Percentiles rank a stretch among this genome's conserved stretches.
These are phyloP conservation scores for Megaceryle maxima DNA, from an alignment of 2,113 vertebrate species.

Conservation along the genomic window DNA sequence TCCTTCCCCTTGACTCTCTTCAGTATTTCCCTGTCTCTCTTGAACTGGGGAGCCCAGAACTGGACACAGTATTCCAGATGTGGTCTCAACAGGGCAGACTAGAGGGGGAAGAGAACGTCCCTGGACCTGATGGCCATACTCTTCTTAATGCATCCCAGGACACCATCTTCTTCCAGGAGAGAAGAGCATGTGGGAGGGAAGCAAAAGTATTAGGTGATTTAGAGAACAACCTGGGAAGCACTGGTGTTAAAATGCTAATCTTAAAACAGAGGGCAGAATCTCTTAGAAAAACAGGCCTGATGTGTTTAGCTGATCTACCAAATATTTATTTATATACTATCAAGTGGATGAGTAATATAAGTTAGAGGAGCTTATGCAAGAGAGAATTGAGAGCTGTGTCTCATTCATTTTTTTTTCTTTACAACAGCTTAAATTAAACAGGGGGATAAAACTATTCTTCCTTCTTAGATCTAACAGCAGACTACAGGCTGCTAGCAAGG, in stretches of 20 bases:
- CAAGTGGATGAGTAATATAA: background rate
- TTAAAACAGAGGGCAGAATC: background rate
- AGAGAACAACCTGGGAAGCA: background rate
- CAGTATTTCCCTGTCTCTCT: too few species aligned
- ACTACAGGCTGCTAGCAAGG: background rate
- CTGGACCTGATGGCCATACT: too few species aligned
- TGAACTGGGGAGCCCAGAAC: too few species aligned
- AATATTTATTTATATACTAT: background rate
- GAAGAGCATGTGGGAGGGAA: background rate
- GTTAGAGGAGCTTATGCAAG: background rate
- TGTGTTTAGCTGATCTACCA: background rate
- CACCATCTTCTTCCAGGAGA: background rate
- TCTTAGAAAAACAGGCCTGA: background rate
- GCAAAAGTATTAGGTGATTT: background rate
- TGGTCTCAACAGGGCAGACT: too few species aligned
- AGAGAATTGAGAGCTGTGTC: background rate
- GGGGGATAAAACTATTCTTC: background rate
- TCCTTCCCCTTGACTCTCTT: too few species aligned
- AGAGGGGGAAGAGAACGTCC: too few species aligned
- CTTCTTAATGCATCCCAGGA: too few species aligned
- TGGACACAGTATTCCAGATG: too few species aligned
- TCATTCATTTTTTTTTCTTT: background rate
- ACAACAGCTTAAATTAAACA: background rate
- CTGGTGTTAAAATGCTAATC: background rate
- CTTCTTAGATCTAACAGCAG: background rate